phyloP scores from a whole-genome alignment of 2,797 vertebrate species.

The Astyanax mexicanus region DNA sequence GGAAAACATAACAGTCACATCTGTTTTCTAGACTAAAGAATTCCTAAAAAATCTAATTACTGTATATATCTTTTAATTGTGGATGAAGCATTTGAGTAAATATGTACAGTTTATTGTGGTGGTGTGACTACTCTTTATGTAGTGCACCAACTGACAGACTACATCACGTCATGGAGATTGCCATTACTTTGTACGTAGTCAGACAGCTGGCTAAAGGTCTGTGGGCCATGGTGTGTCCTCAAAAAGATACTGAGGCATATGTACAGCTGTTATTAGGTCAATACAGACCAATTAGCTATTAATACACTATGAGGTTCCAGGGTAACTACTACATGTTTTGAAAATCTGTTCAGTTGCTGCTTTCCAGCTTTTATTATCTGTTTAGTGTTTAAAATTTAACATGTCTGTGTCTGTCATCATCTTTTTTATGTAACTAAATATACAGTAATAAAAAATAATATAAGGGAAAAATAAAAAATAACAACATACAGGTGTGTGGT shows the following conservation, averaged over 20 bases:
- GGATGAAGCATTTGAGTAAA: neutral
- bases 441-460: too few species aligned
- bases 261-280: slow-evolving; percentile 60
- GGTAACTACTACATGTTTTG: slow-evolving; percentile 16
- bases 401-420: too few species aligned
- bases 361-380: slow-evolving; percentile 10
- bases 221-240: slow-evolving; percentile 55
- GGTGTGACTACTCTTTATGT: neutral
- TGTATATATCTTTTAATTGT: too few species aligned
- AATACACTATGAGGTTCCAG: slow-evolving; percentile 62
- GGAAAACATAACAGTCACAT: too few species aligned
- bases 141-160: slow-evolving; percentile 7
- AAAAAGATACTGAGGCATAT: slow-evolving; percentile 51
- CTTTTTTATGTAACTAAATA: too few species aligned
- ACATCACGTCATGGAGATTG: slow-evolving; percentile 35
- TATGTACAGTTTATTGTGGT: neutral
- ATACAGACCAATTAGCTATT: slow-evolving; percentile 65
- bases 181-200: slow-evolving; percentile 30
- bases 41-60: too few species aligned
- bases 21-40: too few species aligned
- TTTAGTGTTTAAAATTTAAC: too few species aligned
- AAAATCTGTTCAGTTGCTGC: slow-evolving; percentile 5
- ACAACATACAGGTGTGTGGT: too few species aligned
- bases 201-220: slow-evolving; percentile 63
- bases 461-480: too few species aligned